Evolutionary conservation across 1,140 invertebrate genomes (phyloP).

Genomic region (Drosophila carrolli): DNA sequence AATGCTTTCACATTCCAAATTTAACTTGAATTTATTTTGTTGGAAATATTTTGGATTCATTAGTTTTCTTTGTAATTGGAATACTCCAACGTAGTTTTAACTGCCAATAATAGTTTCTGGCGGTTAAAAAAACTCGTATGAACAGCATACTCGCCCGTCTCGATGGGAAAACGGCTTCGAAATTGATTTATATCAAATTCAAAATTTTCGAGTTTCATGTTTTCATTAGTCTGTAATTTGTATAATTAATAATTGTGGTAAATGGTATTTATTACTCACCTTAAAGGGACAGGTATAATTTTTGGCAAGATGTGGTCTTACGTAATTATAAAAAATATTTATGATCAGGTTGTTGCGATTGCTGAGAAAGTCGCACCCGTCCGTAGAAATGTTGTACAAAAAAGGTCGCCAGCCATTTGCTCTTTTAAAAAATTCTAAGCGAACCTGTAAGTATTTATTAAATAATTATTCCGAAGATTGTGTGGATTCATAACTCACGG

Average conservation of each 20-base stretch:
- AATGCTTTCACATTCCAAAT: no score
- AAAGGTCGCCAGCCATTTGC: slow-evolving; percentile 13
- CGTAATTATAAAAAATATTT: not conserved
- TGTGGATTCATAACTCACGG: not conserved
- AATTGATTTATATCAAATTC: slow-evolving; percentile 10
- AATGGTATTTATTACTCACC: not conserved
- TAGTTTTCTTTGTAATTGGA: not conserved
- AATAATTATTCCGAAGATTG: not conserved
- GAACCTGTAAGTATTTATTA: not conserved
- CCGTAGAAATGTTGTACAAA: slow-evolving; percentile 7
- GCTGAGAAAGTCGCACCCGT: not conserved
- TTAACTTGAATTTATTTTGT: no score
- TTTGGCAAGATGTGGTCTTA: not conserved
- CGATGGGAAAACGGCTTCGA: slow-evolving; percentile 19
- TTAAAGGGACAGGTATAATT: not conserved
- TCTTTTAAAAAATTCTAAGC: slow-evolving; percentile 13
- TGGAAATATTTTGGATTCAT: not conserved
- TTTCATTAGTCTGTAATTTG: not conserved
- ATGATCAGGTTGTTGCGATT: not conserved
- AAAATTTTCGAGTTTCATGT: not conserved
- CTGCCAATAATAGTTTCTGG: not conserved
- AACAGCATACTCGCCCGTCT: slow-evolving; percentile 19
- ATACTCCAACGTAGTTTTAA: not conserved
- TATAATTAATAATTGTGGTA: no score
- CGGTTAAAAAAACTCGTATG: slow-evolving; percentile 13